Conservation (phyloP, 2,113 vertebrate genomes). For the Dinomys branickii region DNA sequence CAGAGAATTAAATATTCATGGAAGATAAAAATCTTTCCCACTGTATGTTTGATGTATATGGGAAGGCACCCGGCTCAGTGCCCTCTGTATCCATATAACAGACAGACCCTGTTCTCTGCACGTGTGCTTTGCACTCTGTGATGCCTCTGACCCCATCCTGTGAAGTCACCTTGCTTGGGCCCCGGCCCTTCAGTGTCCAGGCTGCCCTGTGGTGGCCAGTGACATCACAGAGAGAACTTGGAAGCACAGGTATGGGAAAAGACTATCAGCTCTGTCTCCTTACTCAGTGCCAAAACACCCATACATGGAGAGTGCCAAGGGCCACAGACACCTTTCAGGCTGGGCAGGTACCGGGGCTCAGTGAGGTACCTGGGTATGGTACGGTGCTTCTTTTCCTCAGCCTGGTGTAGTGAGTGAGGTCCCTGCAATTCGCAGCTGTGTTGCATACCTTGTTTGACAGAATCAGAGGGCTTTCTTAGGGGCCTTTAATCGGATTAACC, state of each 20-base stretch:
- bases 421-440: not conserved
- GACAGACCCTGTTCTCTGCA: constrained; percentile 26
- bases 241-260: not conserved
- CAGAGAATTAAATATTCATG: constrained; percentile 81
- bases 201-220: constrained; percentile 22
- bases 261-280: not conserved
- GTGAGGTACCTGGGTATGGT: not conserved
- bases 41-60: constrained; percentile 76
- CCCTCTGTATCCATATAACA: constrained; percentile 36
- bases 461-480: constrained; percentile 64
- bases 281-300: not conserved
- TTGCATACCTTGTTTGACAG: constrained; percentile 63
- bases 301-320: not conserved
- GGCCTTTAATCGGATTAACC: constrained; percentile 76
- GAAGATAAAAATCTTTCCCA: constrained; percentile 70
- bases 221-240: not conserved
- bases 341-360: not conserved
- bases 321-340: not conserved
- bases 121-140: rapidly evolving
- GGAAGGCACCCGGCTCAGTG: not conserved
- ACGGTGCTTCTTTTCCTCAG: not conserved
- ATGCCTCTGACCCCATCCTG: not conserved
- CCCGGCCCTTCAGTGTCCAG: not conserved
- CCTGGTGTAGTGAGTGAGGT: not conserved
- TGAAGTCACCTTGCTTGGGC: not conserved